These are phyloP conservation scores for Eupithecia insigniata DNA, from an alignment of 2,888 invertebrate genomes.

Conservation along the genomic window DNA sequence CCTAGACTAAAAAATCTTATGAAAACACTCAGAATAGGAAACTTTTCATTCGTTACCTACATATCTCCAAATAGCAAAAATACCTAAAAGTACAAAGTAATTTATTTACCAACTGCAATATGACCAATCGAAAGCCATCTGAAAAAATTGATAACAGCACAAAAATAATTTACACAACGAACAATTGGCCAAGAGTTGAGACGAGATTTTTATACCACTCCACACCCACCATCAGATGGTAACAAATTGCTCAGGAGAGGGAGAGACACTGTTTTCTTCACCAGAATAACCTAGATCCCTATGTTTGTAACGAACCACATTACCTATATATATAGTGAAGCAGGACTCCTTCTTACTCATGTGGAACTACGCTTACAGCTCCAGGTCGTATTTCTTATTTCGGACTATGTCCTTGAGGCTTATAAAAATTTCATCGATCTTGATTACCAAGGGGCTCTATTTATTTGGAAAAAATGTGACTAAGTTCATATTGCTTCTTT, in stretches of 20 bases:
- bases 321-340: no score
- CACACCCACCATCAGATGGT: not conserved
- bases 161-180: not conserved
- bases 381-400: not conserved
- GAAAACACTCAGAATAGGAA: not conserved
- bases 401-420: not conserved
- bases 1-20: not conserved
- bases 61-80: not conserved
- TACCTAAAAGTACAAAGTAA: not conserved
- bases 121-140: slow-evolving; percentile 21
- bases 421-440: not conserved
- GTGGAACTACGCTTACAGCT: not conserved
- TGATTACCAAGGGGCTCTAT: not conserved
- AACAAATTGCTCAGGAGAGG: not conserved
- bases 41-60: not conserved
- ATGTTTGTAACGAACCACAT: not conserved
- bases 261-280: not conserved
- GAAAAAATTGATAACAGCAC: slow-evolving; percentile 23
- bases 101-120: slow-evolving; percentile 14
- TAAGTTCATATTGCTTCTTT: not conserved
- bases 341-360: not conserved
- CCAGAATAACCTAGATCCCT: not conserved
- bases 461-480: not conserved
- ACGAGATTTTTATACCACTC: no score
- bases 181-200: not conserved